Base-by-base conservation (phyloP, 2,797 vertebrate species). In the Darevskia mixta region DNA sequence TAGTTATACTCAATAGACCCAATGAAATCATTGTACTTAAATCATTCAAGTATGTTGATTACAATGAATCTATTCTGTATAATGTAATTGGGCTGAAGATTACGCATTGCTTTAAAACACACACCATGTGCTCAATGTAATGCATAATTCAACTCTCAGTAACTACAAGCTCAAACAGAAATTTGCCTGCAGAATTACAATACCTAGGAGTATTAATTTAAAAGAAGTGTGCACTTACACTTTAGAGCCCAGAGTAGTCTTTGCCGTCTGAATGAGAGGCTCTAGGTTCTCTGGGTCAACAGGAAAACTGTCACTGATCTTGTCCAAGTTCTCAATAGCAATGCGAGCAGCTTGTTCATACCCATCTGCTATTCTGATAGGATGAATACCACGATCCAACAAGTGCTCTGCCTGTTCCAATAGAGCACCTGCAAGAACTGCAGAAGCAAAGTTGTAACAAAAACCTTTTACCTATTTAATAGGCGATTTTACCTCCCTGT, bases 201-300 rank as follows among this genome's bases (percentile, higher is more conserved):
- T 55, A 78, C 1, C 2, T 0, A 82, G 49, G 1, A 0, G 86
- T 86, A 72, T 32, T 71, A 10, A 45, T 77, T 66, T n/a, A 82
- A 66, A 76, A n/a, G 0, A 23, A 82, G 76, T 78, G 25, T 1
- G 11, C 61, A 97, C 98, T 95, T 95, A 99, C 99, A 99, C 98
- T 98, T 99, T 99, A 88, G 99, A 99, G 80, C 99, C 99, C 32
- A 99, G 96, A 0, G 99, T 99, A 79, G 99, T 99, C 97, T 99
- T 99, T 75, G 99, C 99, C 0, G 99, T 99, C 96, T 99, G 98
- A 95, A 99, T 95, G 84, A 99, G 98, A 2, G 98, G 98, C 71
- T 99, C 99, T 10, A 79, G 98, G 94, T 99, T 98, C 82, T 96
- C 97, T 18, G 96, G 96, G 96, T 99, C 98, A 7, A 97, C 98